Base-by-base conservation (phyloP, 1,140 invertebrate genomes). In the Bombus pascuorum region DNA sequence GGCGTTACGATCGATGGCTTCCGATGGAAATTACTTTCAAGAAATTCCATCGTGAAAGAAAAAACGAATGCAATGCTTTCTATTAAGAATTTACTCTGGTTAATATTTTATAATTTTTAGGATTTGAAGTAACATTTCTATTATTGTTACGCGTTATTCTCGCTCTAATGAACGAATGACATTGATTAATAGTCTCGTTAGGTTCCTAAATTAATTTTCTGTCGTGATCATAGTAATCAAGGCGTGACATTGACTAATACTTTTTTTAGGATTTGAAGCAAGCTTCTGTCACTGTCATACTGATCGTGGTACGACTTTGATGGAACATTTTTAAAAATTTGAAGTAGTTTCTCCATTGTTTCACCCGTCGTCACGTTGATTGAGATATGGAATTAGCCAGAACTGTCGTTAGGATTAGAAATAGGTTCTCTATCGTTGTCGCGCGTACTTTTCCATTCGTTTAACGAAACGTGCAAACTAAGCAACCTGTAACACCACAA, bases 401-500 rank as follows among this genome's bases (percentile, higher is more conserved):
- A 53, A 53, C 18, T 53, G 47, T 53, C 18, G 25, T 28, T 42
- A 42, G 37, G 25, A n/a, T 28, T 72, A 6, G 42, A 25, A 28
- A 32, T 28, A 18, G 3, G 28, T 18, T 73, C 2, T 44, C 42
- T 44, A 32, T 73, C 3, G 18, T 53, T 13, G 25, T 44, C 65
- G n/a, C n/a, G 13, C 1, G n/a, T 22, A 32, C 2, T 73, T 44
- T 22, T 47, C 32, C 10, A 12, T 10, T 13, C 28, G 44, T 74
- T 53, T n/a, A 10, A 25, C 22, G 10, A 62, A 32, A 62, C 59
- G 39, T 3, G n/a, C n/a, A 10, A 73, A 44, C 34, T 22, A 8
- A n/a, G 70, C 70, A 32, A 81, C 39, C 80, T 73, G 47, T 34
- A 73, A 44, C 66, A 76, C 18, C 34, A 53, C 70, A 65, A 78